phyloP scores from a whole-genome alignment of 2,797 vertebrate species.

The Sebastes kiyomatsui region DNA sequence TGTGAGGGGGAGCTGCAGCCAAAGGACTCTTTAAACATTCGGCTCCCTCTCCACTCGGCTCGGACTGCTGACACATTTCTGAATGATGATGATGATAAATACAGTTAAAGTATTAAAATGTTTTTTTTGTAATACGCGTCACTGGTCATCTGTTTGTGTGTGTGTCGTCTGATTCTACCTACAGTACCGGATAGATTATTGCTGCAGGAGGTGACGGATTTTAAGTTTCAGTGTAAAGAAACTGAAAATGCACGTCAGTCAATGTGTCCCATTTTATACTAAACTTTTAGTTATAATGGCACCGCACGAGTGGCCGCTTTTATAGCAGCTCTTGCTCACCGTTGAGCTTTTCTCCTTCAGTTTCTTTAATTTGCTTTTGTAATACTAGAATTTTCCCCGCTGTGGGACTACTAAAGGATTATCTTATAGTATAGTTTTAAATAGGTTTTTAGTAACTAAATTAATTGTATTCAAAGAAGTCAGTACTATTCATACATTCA shows the following conservation, averaged over 20 bases:
- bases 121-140: slow-evolving; percentile 71
- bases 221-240: too few relatives aligned
- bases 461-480: neutral
- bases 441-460: neutral
- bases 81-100: slow-evolving; percentile 70
- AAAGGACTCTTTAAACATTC: slow-evolving; percentile 75
- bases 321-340: too few relatives aligned
- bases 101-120: slow-evolving; percentile 79
- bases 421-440: neutral
- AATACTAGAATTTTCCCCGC: too few relatives aligned
- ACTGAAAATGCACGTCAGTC: too few relatives aligned
- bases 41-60: slow-evolving; percentile 61
- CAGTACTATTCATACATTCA: neutral
- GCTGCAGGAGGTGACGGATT: neutral
- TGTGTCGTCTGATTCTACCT: neutral
- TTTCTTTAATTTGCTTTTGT: too few relatives aligned
- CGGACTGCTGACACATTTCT: slow-evolving; percentile 63
- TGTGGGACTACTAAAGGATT: too few relatives aligned
- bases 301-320: too few relatives aligned
- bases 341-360: too few relatives aligned
- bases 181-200: too few relatives aligned
- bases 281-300: too few relatives aligned
- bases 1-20: slow-evolving; percentile 71
- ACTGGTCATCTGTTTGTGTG: slow-evolving; percentile 22
- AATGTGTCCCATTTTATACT: neutral